Evolutionary conservation across 1,140 invertebrate genomes (phyloP).

Genomic region (Brachionus angularis): DNA sequence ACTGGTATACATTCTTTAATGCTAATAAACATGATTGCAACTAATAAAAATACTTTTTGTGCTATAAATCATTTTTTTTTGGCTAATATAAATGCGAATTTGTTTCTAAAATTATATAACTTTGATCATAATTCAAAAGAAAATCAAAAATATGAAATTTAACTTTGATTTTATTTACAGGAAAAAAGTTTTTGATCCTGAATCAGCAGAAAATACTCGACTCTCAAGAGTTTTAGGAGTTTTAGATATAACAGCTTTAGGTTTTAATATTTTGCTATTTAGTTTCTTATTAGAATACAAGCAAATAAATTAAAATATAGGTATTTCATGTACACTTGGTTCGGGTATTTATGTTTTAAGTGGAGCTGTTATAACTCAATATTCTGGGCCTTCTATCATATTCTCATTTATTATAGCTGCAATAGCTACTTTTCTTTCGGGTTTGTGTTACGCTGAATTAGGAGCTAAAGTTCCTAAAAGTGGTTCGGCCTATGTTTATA

Average conservation of each 20-base stretch:
- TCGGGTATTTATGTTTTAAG: constrained; percentile 64
- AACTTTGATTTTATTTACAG: constrained; percentile 44
- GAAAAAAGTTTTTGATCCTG: constrained; percentile 49
- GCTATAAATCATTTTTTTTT: too few species aligned
- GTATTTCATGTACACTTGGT: constrained; percentile 61
- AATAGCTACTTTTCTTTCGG: constrained; percentile 71
- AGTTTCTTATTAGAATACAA: background rate
- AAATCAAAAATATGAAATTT: constrained; percentile 20
- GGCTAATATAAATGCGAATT: too few species aligned
- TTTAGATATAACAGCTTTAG: constrained; percentile 71
- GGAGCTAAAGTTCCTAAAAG: constrained; percentile 80
- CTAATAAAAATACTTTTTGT: too few species aligned
- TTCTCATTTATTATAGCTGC: constrained; percentile 80
- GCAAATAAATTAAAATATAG: constrained; percentile 50
- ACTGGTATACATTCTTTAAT: too few species aligned
- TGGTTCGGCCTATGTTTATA: constrained; percentile 71
- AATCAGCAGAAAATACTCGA: constrained; percentile 59
- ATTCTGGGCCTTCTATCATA: constrained; percentile 82
- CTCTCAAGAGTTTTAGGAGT: constrained; percentile 71
- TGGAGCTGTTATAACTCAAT: constrained; percentile 60
- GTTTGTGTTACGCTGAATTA: constrained; percentile 86
- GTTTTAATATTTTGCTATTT: background rate
- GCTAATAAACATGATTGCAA: too few species aligned
- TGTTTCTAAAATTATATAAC: background rate
- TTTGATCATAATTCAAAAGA: too few species aligned